A percentile compares a stretch with the other conserved stretches of the same genome.
Evolutionary conservation across 2,888 invertebrate genomes (phyloP).

Genomic region (Apodemia zela): DNA sequence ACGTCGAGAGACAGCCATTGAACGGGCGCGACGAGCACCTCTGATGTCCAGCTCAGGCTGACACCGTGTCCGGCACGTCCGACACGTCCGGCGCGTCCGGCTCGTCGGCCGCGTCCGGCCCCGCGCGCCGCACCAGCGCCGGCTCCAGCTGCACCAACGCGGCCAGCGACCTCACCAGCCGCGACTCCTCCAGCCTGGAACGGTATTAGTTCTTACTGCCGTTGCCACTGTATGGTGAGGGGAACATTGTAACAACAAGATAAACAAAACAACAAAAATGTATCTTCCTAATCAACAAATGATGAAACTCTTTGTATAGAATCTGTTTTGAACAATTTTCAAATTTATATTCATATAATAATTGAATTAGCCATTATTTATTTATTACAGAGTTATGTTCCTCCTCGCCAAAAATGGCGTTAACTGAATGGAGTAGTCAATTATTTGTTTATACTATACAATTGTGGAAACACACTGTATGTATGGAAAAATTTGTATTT

Average conservation of each 20-base stretch:
- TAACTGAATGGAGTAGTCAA: too few relatives aligned
- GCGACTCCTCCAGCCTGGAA: slow-evolving; percentile 65
- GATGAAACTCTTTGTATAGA: not conserved
- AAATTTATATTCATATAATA: too few relatives aligned
- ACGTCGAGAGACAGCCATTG: slow-evolving; percentile 91
- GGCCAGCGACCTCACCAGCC: slow-evolving; percentile 72
- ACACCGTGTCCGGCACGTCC: slow-evolving; percentile 51
- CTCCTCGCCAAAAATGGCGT: too few relatives aligned
- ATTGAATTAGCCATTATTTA: too few relatives aligned
- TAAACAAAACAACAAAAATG: not conserved
- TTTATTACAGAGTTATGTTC: too few relatives aligned
- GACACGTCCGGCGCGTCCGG: slow-evolving; percentile 38
- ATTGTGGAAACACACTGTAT: too few relatives aligned
- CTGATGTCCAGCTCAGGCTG: slow-evolving; percentile 74
- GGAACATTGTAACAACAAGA: not conserved
- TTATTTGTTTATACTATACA: too few relatives aligned
- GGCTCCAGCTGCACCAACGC: slow-evolving; percentile 58
- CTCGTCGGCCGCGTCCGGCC: slow-evolving; percentile 38
- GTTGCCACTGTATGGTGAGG: not conserved
- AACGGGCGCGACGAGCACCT: slow-evolving; percentile 90
- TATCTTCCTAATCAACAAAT: not conserved
- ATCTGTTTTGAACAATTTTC: not conserved
- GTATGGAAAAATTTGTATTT: too few relatives aligned
- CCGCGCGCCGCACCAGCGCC: slow-evolving; percentile 38
- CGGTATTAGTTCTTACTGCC: slow-evolving; percentile 50